These are phyloP conservation scores for Drosophila setifemur DNA, from an alignment of 1,140 invertebrate genomes.

Conservation along the genomic window DNA sequence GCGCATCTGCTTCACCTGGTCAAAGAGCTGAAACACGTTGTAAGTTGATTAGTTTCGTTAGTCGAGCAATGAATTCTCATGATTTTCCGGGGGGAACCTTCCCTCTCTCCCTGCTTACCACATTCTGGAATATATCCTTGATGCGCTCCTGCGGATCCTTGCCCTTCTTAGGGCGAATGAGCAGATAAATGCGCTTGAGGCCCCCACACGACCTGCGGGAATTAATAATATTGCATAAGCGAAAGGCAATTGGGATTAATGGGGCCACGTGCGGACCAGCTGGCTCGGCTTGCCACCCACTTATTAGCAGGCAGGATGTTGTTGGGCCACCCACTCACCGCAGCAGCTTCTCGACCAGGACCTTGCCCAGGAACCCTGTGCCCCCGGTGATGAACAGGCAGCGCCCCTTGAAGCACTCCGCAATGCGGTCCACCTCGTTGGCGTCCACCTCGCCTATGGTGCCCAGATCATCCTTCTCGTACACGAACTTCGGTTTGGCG, in stretches of 20 bases:
- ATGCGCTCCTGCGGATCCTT: constrained; percentile 88
- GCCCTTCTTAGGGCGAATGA: constrained; percentile 91
- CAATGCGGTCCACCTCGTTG: constrained; percentile 83
- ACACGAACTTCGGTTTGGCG: constrained; percentile 68
- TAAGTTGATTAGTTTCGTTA: constrained; percentile 22
- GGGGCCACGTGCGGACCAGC: constrained; percentile 41
- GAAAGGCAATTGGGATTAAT: constrained; percentile 55
- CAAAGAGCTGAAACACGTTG: constrained; percentile 87
- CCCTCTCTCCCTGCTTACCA: constrained; percentile 84
- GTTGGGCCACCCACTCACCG: constrained; percentile 80
- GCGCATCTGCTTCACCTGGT: constrained; percentile 86
- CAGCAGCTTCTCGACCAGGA: constrained; percentile 94
- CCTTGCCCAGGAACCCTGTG: constrained; percentile 94
- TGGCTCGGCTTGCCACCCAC: constrained; percentile 15
- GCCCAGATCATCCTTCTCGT: constrained; percentile 59
- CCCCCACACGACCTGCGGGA: constrained; percentile 84
- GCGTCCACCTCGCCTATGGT: constrained; percentile 72
- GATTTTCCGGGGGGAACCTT: too few species aligned
- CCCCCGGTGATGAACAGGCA: constrained; percentile 86
- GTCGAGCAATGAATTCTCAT: constrained; percentile 40
- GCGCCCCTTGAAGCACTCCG: constrained; percentile 83
- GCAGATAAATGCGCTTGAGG: constrained; percentile 88
- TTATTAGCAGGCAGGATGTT: too few species aligned
- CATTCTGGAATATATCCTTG: constrained; percentile 87
- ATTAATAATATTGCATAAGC: constrained; percentile 68